Conservation (phyloP, 2,888 invertebrate species). For the Tipula confusa region DNA sequence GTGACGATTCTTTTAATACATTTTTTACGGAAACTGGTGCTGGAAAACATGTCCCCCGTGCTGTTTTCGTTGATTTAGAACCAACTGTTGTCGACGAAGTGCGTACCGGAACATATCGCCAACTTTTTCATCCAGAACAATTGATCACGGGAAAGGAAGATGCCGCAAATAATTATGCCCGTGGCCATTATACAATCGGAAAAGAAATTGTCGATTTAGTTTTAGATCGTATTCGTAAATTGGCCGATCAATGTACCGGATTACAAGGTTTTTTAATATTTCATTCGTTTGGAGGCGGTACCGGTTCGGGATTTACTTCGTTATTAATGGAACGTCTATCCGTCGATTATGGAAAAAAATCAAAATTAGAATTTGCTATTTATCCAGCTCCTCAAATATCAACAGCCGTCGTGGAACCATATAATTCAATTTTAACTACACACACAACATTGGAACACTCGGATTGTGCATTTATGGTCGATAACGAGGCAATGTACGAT, state of each 20-base stretch:
- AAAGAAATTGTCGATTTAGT: slow-evolving; percentile 84
- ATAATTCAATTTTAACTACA: slow-evolving; percentile 89
- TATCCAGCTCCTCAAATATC: slow-evolving; percentile 93
- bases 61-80: slow-evolving; percentile 86
- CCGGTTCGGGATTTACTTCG: slow-evolving; percentile 89
- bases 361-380: slow-evolving; percentile 88
- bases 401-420: slow-evolving; percentile 79
- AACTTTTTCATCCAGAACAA: slow-evolving; percentile 87
- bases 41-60: slow-evolving; percentile 82
- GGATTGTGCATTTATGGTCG: slow-evolving; percentile 90
- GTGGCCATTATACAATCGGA: slow-evolving; percentile 92
- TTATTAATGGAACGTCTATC: slow-evolving; percentile 87
- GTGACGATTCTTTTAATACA: slow-evolving; percentile 73
- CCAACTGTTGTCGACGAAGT: slow-evolving; percentile 89
- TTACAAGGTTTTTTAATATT: slow-evolving; percentile 86
- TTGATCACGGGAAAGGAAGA: slow-evolving; percentile 90
- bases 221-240: slow-evolving; percentile 72
- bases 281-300: slow-evolving; percentile 88
- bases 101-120: slow-evolving; percentile 75
- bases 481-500: slow-evolving; percentile 84
- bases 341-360: slow-evolving; percentile 91
- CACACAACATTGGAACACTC: slow-evolving; percentile 85
- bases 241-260: slow-evolving; percentile 83
- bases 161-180: slow-evolving; percentile 89
- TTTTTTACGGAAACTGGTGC: slow-evolving; percentile 73